Evolutionary conservation across 2,113 vertebrate genomes (phyloP).

Genomic region (Rhineura floridana): DNA sequence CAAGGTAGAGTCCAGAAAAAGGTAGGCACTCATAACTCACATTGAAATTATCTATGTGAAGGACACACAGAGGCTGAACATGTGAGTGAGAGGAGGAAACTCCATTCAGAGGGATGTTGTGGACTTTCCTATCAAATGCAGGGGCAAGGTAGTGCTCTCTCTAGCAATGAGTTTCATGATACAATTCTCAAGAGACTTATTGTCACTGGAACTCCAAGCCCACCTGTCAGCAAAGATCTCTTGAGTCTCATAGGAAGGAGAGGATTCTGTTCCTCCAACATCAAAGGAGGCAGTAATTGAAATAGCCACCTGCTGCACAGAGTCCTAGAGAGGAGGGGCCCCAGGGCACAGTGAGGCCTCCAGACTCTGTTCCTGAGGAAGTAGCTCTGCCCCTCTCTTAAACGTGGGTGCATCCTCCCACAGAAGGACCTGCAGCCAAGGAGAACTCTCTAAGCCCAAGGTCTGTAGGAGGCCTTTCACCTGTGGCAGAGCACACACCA

Average conservation of each 20-base stretch:
- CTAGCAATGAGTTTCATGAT: not conserved
- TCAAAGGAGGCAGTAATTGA: not conserved
- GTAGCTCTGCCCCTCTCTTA: not conserved
- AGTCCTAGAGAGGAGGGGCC: not conserved
- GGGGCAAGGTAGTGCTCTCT: not conserved
- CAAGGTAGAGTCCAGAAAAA: not conserved
- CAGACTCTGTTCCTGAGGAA: not conserved
- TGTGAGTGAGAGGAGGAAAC: not conserved
- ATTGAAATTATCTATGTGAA: not conserved
- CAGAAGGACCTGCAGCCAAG: not conserved
- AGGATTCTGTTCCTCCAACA: not conserved
- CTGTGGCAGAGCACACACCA: not conserved
- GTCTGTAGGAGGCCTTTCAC: not conserved
- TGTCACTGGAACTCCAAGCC: not conserved
- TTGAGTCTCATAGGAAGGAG: not conserved
- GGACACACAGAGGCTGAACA: not conserved
- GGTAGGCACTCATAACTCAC: not conserved
- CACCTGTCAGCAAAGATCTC: not conserved
- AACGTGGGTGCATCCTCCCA: not conserved
- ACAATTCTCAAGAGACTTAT: not conserved
- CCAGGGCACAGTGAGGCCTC: not conserved
- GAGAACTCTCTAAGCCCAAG: not conserved
- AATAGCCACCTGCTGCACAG: not conserved
- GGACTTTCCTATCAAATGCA: not conserved
- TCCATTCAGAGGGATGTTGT: not conserved